Evolutionary conservation across 2,113 vertebrate species (phyloP).

Genomic region (Catharus fuscescens): DNA sequence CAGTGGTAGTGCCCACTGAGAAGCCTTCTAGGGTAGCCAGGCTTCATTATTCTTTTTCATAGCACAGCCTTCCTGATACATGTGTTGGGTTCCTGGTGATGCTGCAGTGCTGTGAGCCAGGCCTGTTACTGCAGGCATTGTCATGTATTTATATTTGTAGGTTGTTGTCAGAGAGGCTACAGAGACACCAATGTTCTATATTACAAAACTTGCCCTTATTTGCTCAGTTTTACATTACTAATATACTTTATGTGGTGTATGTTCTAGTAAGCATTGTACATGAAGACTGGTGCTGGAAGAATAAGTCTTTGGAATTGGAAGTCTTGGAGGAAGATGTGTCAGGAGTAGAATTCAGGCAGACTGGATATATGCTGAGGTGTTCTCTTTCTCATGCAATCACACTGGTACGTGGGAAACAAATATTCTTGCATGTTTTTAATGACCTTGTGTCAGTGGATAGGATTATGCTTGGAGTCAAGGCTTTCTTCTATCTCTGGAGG

Average conservation of each 20-base stretch:
- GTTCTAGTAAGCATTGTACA: slow-evolving; percentile 87
- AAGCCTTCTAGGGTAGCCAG: not conserved
- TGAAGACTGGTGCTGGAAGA: slow-evolving; percentile 99
- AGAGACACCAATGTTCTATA: not conserved
- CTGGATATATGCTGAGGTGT: slow-evolving; percentile 96
- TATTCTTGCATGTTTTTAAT: not conserved
- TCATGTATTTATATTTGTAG: not conserved
- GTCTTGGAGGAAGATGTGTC: slow-evolving; percentile 86
- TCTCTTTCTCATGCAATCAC: slow-evolving; percentile 97
- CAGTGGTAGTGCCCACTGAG: not conserved
- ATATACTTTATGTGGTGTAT: not conserved
- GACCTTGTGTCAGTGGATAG: not conserved
- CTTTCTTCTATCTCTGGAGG: not conserved
- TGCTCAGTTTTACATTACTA: not conserved
- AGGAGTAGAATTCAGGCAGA: slow-evolving; percentile 92
- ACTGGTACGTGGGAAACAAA: slow-evolving; percentile 79
- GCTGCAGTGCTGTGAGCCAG: not conserved
- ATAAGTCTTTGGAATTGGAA: slow-evolving; percentile 93
- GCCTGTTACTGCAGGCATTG: not conserved
- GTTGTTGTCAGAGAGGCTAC: not conserved
- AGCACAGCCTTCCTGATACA: not conserved
- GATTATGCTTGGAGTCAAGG: not conserved
- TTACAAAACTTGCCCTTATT: not conserved
- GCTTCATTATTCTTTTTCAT: not conserved
- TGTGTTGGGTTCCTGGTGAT: not conserved